These are phyloP conservation scores for Stomatorhinus walkeri DNA, from an alignment of 2,797 vertebrate species.

Conservation along the genomic window DNA sequence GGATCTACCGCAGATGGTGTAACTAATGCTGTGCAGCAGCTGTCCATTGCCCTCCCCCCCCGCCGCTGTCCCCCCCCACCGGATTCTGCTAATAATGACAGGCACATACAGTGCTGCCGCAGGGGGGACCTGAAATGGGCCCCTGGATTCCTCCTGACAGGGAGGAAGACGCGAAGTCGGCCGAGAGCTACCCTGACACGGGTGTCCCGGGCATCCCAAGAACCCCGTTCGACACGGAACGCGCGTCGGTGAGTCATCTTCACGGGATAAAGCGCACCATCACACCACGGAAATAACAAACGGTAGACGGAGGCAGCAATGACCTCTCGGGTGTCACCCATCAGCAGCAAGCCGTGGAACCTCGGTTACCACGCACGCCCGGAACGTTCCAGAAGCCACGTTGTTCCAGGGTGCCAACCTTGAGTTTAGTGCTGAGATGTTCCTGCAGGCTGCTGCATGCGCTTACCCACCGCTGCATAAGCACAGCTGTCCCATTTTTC, in stretches of 20 bases:
- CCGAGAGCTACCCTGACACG: neutral
- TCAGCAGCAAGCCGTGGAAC: neutral
- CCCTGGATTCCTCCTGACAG: neutral
- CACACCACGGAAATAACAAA: neutral
- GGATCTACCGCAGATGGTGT: conserved; percentile 10
- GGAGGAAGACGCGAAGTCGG: neutral
- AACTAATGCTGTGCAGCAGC: neutral
- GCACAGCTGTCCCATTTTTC: neutral
- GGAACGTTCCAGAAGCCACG: neutral
- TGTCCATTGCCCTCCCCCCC: neutral
- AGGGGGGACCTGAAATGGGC: too few relatives aligned
- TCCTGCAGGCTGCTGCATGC: neutral
- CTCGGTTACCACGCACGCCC: neutral
- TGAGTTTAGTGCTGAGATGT: neutral
- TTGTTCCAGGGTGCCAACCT: neutral
- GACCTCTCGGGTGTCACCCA: neutral
- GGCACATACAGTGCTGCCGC: neutral
- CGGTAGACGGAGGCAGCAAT: neutral
- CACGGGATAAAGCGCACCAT: neutral
- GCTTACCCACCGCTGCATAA: neutral
- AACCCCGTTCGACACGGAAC: neutral
- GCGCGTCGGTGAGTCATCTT: neutral
- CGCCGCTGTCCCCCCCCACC: neutral
- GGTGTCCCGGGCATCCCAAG: neutral
- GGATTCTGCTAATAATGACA: neutral